Base-by-base conservation (phyloP, 2,113 vertebrate genomes). In the Oryzias curvinotus region DNA sequence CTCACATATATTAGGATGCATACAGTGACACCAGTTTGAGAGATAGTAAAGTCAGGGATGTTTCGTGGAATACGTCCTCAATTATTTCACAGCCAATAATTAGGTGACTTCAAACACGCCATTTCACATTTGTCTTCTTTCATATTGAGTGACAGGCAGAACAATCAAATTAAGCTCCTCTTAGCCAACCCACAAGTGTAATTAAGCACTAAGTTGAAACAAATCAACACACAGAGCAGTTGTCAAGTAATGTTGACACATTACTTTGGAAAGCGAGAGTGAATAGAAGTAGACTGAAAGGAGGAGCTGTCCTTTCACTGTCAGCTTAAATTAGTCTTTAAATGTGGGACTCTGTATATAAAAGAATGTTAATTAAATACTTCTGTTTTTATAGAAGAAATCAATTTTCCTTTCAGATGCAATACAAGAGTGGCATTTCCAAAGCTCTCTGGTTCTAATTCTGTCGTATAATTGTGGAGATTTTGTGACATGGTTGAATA, bases 151-250 rank as follows among this genome's bases (percentile, higher is more conserved):
- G 83, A 84, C 81, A 80, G 68, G 72, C 64, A 69, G 68, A 85
- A 84, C 68, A 82, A 85, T 84, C 70, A 80, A 74, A 85, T 87
- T 71, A 82, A 67, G 74, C 70, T 78, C 73, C 71, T 71, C 73
- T 72, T 63, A 70, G 75, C 68, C 69, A 80, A 80, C 52, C 83
- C 74, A 74, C 56, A 72, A 73, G 73, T 70, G 61, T 78, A 84
- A 87, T 89, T 84, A 86, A 63, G 62, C 57, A 69, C 70, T 63
- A 81, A 75, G 71, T 61, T 68, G 68, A 64, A 78, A 77, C 69
- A 84, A 82, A 86, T 83, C 78, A 85, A 78, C 78, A 82, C 68
- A 66, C 68, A 71, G 72, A 43, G 70, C 68, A 73, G 66, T 68
- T 19, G 13, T 71, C 79, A n/a, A 68, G 61, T 71, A 63, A 84